These are phyloP conservation scores for Linurgus olivaceus DNA, from an alignment of 2,797 vertebrate genomes.

Conservation along the genomic window DNA sequence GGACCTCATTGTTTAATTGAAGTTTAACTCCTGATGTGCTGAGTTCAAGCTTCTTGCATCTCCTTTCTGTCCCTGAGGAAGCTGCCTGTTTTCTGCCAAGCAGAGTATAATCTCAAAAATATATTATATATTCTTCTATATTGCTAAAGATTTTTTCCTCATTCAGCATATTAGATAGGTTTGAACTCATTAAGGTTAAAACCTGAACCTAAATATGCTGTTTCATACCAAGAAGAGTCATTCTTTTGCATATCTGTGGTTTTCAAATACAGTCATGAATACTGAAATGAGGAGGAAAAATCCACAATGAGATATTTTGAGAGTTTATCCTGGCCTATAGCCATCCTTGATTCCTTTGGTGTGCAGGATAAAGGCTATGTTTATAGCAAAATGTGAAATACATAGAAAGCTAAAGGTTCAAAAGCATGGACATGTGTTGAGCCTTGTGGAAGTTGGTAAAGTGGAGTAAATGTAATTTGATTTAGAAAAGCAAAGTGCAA, in stretches of 20 bases:
- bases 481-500: background rate
- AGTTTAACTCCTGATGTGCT: background rate
- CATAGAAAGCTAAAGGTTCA: background rate
- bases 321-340: slow-evolving; percentile 7
- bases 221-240: background rate
- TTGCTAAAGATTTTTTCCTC: background rate
- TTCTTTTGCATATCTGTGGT: slow-evolving; percentile 20
- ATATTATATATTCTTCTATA: background rate
- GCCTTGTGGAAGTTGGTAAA: background rate
- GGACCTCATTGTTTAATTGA: background rate
- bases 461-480: background rate
- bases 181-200: background rate
- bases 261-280: slow-evolving; percentile 25
- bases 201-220: background rate
- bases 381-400: background rate
- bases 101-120: background rate
- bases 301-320: background rate
- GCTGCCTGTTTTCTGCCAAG: background rate
- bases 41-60: background rate
- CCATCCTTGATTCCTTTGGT: background rate
- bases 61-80: background rate
- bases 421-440: background rate
- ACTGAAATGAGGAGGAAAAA: background rate
- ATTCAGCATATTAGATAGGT: background rate
- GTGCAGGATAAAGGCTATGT: background rate